These are phyloP conservation scores for Endomychus coccineus DNA, from an alignment of 2,888 invertebrate species.

Conservation along the genomic window DNA sequence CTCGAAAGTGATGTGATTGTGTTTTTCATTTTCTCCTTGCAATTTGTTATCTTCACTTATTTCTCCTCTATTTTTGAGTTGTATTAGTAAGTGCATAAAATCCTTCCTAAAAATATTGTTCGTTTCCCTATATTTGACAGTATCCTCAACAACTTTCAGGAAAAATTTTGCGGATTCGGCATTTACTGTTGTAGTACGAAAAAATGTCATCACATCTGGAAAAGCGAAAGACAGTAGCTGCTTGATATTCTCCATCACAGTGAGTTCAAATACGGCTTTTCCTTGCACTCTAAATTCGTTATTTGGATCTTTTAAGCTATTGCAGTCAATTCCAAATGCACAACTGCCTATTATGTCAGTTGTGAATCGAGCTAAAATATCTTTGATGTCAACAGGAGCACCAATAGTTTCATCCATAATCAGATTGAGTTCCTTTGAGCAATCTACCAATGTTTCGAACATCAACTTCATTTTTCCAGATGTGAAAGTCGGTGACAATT, in stretches of 20 bases:
- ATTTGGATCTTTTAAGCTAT: slow-evolving; percentile 16
- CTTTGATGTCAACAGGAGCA: slow-evolving; percentile 9
- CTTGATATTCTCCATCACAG: slow-evolving; percentile 12
- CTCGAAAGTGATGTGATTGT: slow-evolving; percentile 11
- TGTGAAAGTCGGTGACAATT: slow-evolving; percentile 40
- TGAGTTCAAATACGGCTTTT: slow-evolving; percentile 11
- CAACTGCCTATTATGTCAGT: slow-evolving; percentile 20
- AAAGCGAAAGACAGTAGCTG: background rate
- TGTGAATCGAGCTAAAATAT: slow-evolving; percentile 11
- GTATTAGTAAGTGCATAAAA: slow-evolving; percentile 46
- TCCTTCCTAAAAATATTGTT: slow-evolving; percentile 41
- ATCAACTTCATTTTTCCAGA: slow-evolving; percentile 40
- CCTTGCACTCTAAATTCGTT: slow-evolving; percentile 14
- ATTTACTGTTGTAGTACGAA: background rate
- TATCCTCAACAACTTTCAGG: slow-evolving; percentile 34
- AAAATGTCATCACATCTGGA: slow-evolving; percentile 6
- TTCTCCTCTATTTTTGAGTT: slow-evolving; percentile 35
- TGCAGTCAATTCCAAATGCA: slow-evolving; percentile 22
- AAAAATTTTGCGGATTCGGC: slow-evolving; percentile 4
- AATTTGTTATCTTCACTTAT: slow-evolving; percentile 16
- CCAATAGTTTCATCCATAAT: slow-evolving; percentile 1
- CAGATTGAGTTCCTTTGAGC: slow-evolving; percentile 20
- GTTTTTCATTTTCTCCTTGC: slow-evolving; percentile 17
- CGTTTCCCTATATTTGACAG: slow-evolving; percentile 38
- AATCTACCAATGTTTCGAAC: slow-evolving; percentile 30